phyloP scores from a whole-genome alignment of 2,888 invertebrate species.

The Callyntrura sp. region DNA sequence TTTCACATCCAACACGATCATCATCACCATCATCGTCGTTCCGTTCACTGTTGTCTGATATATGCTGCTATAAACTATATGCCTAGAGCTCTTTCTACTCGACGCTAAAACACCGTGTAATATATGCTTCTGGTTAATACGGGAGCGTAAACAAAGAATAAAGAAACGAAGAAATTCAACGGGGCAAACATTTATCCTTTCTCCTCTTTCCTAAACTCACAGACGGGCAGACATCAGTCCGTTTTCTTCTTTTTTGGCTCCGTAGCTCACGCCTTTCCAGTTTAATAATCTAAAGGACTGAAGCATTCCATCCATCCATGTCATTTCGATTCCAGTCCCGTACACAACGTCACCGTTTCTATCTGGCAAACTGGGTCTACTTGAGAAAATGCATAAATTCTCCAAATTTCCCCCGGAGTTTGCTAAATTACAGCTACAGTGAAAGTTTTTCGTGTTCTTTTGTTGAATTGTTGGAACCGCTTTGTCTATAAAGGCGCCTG shows the following conservation, averaged over 20 bases:
- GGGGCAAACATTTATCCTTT: constrained; percentile 45
- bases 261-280: constrained; percentile 63
- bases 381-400: no score
- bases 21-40: not conserved
- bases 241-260: constrained; percentile 27
- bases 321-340: constrained; percentile 43
- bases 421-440: not conserved
- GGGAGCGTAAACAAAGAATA: constrained; percentile 5
- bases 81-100: no score
- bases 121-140: not conserved
- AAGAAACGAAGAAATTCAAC: constrained; percentile 42
- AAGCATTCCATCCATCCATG: constrained; percentile 62
- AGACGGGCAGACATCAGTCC: not conserved
- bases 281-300: constrained; percentile 61
- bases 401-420: not conserved
- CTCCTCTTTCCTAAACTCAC: constrained; percentile 6
- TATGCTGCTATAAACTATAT: not conserved
- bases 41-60: not conserved
- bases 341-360: not conserved
- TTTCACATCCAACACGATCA: constrained; percentile 64
- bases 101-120: no score
- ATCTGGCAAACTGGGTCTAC: no score
- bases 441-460: not conserved
- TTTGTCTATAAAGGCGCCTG: not conserved
- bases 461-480: no score